phyloP scores from a whole-genome alignment of 2,113 vertebrate genomes.

The Pristiophorus japonicus region DNA sequence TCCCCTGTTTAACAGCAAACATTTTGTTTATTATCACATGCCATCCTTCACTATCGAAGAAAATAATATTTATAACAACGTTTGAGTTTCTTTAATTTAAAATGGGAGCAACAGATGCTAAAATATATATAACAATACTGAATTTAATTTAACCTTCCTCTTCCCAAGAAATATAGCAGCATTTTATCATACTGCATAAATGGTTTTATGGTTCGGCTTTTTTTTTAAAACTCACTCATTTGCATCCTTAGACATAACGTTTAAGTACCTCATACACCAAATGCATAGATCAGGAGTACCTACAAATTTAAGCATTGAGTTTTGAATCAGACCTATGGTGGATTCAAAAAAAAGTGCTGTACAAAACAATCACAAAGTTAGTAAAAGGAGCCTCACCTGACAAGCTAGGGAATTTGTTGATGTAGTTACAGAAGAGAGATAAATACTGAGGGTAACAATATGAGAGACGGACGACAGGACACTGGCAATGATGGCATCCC shows the following conservation, averaged over 20 bases:
- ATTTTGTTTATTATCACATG: not conserved
- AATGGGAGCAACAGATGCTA: not conserved
- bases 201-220: not conserved
- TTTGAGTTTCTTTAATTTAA: not conserved
- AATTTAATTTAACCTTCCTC: not conserved
- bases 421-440: conserved; percentile 40
- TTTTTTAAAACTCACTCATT: not conserved
- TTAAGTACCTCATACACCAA: not conserved
- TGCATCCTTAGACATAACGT: not conserved
- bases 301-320: not conserved
- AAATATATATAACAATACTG: not conserved
- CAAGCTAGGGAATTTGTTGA: conserved; percentile 41
- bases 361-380: not conserved
- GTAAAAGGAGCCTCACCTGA: conserved; percentile 59
- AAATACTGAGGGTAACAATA: conserved; percentile 62
- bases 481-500: conserved; percentile 67
- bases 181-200: not conserved
- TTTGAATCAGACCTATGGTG: not conserved
- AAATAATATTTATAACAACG: not conserved
- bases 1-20: not conserved
- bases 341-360: not conserved
- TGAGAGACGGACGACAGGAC: conserved; percentile 73
- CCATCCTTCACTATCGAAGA: not conserved
- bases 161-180: not conserved
- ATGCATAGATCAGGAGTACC: not conserved